Evolutionary conservation across 2,888 invertebrate genomes (phyloP), one percentile per base, ranked within the genome.

Genomic region (Calameuta filiformis): DNA sequence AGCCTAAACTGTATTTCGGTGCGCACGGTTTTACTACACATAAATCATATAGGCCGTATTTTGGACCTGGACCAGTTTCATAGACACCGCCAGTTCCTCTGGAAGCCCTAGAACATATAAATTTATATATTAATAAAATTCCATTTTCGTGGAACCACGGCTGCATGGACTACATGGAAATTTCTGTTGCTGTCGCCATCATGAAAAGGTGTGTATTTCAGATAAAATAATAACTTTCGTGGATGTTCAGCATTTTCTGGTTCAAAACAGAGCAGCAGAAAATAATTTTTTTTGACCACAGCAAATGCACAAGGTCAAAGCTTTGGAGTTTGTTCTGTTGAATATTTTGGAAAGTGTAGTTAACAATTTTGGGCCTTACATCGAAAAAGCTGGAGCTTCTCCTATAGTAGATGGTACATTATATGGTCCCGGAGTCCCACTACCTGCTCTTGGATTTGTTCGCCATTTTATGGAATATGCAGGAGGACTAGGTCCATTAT

Each of bases 1-100:
- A 89, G 76, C 91, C 92, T 83, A 93, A 88, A 73, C 92, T 92
- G 89, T 88, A 94, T 71, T 87, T 86, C 23, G 93, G 93, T 76
- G 90, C 86, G 78, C 91, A 91, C 83, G 79, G 76, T 76, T 83
- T 85, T 6, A 81, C 73, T 56, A 79, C 35, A 4, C 83, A 76
- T 12, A 84, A 37, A 73, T 77, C 79, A 56, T 77, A 81, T 0
- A 79, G 77, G 9, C 75, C 40, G 9, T 75, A 74, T 35, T 75
- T 75, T 11, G 86, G 87, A 4, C 83, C 87, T 37, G 87, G 86
- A 1, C 79, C 81, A 15, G 40, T 73, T 9, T 73, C 56, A 71
- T 82, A 80, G 69, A 76, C 73, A n/a, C 69, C 76, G 30, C 79
- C 77, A 34, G 12, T 23, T 31, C 76, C 79, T 75, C 75, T 73